Base-by-base conservation (phyloP, 2,113 vertebrate genomes). In the Prietella phreatophila region DNA sequence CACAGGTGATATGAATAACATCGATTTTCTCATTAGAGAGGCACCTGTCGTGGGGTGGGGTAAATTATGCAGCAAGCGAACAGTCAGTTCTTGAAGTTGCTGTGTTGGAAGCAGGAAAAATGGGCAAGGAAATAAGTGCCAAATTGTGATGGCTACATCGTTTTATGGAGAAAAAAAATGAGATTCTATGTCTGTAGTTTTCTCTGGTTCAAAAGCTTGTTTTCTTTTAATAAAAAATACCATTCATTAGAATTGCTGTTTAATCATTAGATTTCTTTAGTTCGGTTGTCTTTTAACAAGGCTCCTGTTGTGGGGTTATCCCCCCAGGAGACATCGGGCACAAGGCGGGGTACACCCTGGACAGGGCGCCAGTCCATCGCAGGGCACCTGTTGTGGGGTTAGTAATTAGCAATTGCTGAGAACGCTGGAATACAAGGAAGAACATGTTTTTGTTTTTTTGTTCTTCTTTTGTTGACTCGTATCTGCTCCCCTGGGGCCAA, bases 401-500 rank as follows among this genome's bases (percentile, higher is more conserved):
- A 92, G 88, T 93, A 94, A 95, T 95, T 95, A 93, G 91, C 69
- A 90, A 94, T 94, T 91, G 91, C 89, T 91, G 86, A 91, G 85
- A 91, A 84, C 82, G 88, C 86, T 92, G 89, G 90, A 75, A 90
- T 88, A 92, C 91, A 92, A 85, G 92, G 89, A 92, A 91, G 89
- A 84, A 93, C 93, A 39, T 39, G 39, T 85, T 78, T 47, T 47
- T 0, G 5, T 47, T 0, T 73, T 69, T 53, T 78, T 65, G 55
- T 82, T 82, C 55, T 76, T 86, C 36, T 86, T 67, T 71, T 86
- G 71, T 79, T 65, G 39, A 39, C 61, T 84, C 30, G 27, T 67
- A 58, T 85, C 84, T 22, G 79, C 82, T 63, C 76, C 33, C 67
- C 58, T 67, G 78, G n/a, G 69, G 65, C 33, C 42, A 25, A 80